A percentile compares a stretch with the other conserved stretches of the same genome.
Evolutionary conservation across 2,888 invertebrate genomes (phyloP).

Genomic region (Conchocele bisecta): DNA sequence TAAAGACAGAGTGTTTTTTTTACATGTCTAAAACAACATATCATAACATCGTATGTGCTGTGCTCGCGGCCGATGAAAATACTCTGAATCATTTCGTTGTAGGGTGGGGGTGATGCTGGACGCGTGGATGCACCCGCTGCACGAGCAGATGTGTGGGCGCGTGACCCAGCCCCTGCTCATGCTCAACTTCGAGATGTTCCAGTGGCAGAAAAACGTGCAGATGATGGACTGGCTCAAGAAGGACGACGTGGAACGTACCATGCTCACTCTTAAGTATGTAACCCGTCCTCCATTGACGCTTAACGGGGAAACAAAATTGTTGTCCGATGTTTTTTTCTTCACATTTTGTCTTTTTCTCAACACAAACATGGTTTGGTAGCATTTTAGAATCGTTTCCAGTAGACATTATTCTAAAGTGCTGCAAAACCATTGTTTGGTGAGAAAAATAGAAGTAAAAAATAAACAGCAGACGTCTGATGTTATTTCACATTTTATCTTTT

Average conservation of each 20-base stretch:
- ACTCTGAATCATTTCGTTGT: neutral
- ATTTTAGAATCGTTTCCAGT: too few relatives aligned
- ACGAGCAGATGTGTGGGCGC: slow-evolving; percentile 66
- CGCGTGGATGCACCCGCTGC: slow-evolving; percentile 80
- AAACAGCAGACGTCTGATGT: too few relatives aligned
- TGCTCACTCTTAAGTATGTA: slow-evolving; percentile 76
- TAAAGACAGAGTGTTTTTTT: too few relatives aligned
- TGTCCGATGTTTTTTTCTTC: too few relatives aligned
- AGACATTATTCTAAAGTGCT: too few relatives aligned
- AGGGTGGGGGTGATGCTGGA: slow-evolving; percentile 77
- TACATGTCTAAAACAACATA: neutral
- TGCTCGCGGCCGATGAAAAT: neutral
- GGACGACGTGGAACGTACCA: slow-evolving; percentile 52
- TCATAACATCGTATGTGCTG: neutral
- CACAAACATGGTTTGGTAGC: too few relatives aligned
- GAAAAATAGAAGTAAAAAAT: too few relatives aligned
- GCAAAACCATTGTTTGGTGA: too few relatives aligned
- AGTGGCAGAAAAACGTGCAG: slow-evolving; percentile 77
- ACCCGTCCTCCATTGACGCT: neutral
- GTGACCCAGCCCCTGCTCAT: slow-evolving; percentile 75
- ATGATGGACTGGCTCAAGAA: slow-evolving; percentile 65
- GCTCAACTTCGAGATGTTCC: slow-evolving; percentile 78
- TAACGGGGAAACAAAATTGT: too few relatives aligned
- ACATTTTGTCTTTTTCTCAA: too few relatives aligned
- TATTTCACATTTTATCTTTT: too few relatives aligned